Conservation (phyloP, 2,797 vertebrate species). For the Odontamblyopus lacepedii region DNA sequence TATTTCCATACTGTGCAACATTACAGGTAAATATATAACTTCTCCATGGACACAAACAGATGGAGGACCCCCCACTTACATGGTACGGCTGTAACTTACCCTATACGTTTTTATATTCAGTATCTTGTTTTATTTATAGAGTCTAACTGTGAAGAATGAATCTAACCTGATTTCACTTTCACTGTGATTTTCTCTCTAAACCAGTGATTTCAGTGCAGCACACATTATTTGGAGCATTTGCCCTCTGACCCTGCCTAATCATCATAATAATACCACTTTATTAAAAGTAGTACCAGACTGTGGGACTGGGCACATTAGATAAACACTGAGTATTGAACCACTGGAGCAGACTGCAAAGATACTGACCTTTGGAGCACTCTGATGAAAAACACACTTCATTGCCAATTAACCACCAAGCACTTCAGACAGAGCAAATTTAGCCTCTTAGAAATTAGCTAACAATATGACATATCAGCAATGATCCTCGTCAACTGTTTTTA, state of each 20-base stretch:
- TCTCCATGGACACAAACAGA: no score
- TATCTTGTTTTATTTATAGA: no score
- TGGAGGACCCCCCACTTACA: no score
- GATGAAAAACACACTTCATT: slow-evolving; percentile 20
- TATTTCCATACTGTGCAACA: no score
- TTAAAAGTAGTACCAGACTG: slow-evolving; percentile 43
- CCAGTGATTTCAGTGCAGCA: slow-evolving; percentile 1
- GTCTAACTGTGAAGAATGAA: no score
- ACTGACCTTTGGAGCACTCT: slow-evolving; percentile 34
- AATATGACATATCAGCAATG: slow-evolving; percentile 22
- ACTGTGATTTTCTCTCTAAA: neutral
- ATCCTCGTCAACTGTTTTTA: slow-evolving; percentile 16
- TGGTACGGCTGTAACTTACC: no score
- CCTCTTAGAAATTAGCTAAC: slow-evolving; percentile 12
- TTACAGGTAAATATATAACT: no score
- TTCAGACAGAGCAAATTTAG: slow-evolving; percentile 28
- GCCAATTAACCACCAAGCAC: slow-evolving; percentile 23
- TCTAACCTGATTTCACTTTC: no score
- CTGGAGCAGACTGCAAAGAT: slow-evolving; percentile 17
- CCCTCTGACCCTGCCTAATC: slow-evolving; percentile 15
- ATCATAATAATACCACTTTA: slow-evolving; percentile 37
- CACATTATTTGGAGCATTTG: slow-evolving; percentile 5
- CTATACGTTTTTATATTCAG: no score
- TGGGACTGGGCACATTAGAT: slow-evolving; percentile 37
- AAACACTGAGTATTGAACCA: slow-evolving; percentile 36